Evolutionary conservation across 2,113 vertebrate genomes (phyloP).

Genomic region (Ibidorhyncha struthersii): DNA sequence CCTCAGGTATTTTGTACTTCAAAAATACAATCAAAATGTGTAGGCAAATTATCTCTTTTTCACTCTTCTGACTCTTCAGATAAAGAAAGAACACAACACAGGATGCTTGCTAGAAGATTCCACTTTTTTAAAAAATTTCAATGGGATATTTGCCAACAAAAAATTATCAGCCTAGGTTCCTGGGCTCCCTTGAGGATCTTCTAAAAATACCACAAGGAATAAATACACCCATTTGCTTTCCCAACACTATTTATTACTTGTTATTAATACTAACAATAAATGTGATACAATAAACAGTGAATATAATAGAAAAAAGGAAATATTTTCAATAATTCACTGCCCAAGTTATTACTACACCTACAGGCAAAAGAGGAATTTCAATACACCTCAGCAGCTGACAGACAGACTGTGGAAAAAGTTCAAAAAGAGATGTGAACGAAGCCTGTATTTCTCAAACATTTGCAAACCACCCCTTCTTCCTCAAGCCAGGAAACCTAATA

Average conservation of each 20-base stretch:
- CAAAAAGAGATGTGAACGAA: neutral
- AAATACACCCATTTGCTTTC: neutral
- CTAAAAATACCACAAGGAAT: neutral
- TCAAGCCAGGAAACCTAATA: neutral
- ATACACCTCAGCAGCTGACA: neutral
- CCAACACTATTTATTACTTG: neutral
- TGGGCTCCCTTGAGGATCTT: neutral
- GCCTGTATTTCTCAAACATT: neutral
- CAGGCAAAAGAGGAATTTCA: constrained; percentile 1
- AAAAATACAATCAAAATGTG: neutral
- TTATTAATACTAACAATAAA: neutral
- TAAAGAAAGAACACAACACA: neutral
- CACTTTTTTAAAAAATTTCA: neutral
- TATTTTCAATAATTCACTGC: neutral
- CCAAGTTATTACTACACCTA: neutral
- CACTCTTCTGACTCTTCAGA: neutral
- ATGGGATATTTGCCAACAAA: neutral
- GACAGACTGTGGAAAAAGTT: neutral
- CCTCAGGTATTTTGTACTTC: neutral
- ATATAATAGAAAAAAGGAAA: neutral
- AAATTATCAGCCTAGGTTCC: neutral
- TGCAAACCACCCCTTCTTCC: neutral
- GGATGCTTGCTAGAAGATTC: neutral
- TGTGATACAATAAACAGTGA: neutral
- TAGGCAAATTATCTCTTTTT: neutral